Evolutionary conservation across 2,888 invertebrate species (phyloP), one percentile per base, ranked within the genome.

Genomic region (Acanthoscelides obtectus): DNA sequence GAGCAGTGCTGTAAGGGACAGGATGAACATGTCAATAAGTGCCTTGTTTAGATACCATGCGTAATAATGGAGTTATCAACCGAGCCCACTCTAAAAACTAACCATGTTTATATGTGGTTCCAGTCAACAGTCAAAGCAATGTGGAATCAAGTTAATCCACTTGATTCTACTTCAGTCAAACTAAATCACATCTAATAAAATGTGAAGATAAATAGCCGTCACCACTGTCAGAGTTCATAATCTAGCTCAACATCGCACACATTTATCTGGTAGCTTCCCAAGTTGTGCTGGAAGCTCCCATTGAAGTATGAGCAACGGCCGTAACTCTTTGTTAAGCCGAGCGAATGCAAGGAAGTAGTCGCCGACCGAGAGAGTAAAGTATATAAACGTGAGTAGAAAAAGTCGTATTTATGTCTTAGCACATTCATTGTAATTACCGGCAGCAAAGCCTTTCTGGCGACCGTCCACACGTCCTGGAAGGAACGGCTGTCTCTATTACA

Each of bases 401-500:
- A 74, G 73, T 75, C 69, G 73, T 77, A 79, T 78, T 78, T 79
- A 80, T 79, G 79, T 80, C 79, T 76, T 77, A 76, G 79, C 78
- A 79, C 82, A 82, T 82, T 81, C 80, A 82, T 82, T 81, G 82
- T 83, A 82, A 83, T 83, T 83, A 82, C 81, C 77, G 77, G 78
- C 79, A 76, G 79, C 78, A 79, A 80, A 81, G 82, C 81, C 81
- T 81, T 83, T 81, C 81, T 83, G 83, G 83, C 83, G 82, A 82
- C 81, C 82, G 82, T 83, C 83, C 83, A 83, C 83, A 83, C 83
- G 83, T 83, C 82, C 82, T 81, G 81, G 81, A 76, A 77, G 78
- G 80, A 81, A 81, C 81, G 82, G 80, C 81, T 81, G 82, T 83
- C 81, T 83, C 82, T 80, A 81, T 82, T 82, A 81, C 81, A 45